Evolutionary conservation across 1,140 invertebrate genomes (phyloP).

Genomic region (Brachionus plicatilis): DNA sequence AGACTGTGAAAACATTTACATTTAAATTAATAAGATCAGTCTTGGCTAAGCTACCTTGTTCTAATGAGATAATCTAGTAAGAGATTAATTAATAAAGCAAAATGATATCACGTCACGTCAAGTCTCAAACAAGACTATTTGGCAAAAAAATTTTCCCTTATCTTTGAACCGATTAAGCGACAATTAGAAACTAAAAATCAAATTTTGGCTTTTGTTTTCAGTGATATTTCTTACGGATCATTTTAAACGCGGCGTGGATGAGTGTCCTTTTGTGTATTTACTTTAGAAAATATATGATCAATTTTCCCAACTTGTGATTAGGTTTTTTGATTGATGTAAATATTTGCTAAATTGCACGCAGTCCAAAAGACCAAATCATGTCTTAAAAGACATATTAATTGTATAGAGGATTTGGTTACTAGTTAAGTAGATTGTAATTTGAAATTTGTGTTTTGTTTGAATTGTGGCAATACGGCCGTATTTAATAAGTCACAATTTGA

Average conservation of each 20-base stretch:
- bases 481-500: neutral
- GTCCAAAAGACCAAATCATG: neutral
- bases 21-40: neutral
- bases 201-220: conserved; percentile 1
- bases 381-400: neutral
- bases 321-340: neutral
- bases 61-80: conserved; percentile 7
- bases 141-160: neutral
- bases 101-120: conserved; percentile 30
- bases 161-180: conserved; percentile 7
- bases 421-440: conserved; percentile 1
- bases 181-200: neutral
- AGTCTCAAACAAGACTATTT: neutral
- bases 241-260: neutral
- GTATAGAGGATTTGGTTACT: neutral
- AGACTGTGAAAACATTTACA: neutral
- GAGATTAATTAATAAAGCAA: neutral
- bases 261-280: neutral
- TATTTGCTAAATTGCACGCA: conserved; percentile 13
- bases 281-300: conserved; percentile 18
- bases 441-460: neutral
- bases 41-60: neutral
- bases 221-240: neutral
- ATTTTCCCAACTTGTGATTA: conserved; percentile 31
- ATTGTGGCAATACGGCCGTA: neutral